These are phyloP conservation scores for Ciconia boyciana DNA, from an alignment of 2,113 vertebrate genomes.

Conservation along the genomic window DNA sequence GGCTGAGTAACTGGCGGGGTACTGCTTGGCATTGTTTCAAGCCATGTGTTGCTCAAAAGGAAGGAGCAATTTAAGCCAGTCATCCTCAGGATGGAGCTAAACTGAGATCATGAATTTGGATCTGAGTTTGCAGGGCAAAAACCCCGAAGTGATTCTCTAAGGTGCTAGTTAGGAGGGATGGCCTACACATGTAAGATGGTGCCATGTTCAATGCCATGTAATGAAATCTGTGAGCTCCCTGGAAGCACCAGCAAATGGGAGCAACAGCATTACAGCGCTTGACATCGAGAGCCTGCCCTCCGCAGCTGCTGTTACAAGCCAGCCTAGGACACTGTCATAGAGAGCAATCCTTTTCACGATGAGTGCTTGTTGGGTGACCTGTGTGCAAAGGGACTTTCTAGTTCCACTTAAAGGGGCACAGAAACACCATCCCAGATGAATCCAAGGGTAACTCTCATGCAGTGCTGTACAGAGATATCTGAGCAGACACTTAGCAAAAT, in stretches of 20 bases:
- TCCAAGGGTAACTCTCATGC: neutral
- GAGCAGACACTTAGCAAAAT: neutral
- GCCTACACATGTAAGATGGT: neutral
- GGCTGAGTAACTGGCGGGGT: neutral
- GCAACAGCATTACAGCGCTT: neutral
- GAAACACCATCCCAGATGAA: neutral
- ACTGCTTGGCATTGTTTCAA: neutral
- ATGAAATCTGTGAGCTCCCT: neutral
- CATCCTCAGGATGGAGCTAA: neutral
- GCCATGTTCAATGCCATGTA: neutral
- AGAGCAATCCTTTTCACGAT: neutral
- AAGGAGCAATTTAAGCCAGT: neutral
- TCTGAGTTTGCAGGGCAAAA: neutral
- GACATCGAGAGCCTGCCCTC: neutral
- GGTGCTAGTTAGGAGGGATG: neutral
- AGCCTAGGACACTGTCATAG: neutral
- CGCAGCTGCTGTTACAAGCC: neutral
- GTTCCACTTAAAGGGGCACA: neutral
- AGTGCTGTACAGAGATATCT: neutral
- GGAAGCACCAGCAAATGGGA: neutral
- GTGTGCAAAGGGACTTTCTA: neutral
- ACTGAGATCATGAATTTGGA: neutral
- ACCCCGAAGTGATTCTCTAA: neutral
- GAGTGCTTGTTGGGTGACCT: neutral
- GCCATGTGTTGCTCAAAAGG: neutral